Conservation (phyloP, 2,888 invertebrate species). For the Lepas anatifera region DNA sequence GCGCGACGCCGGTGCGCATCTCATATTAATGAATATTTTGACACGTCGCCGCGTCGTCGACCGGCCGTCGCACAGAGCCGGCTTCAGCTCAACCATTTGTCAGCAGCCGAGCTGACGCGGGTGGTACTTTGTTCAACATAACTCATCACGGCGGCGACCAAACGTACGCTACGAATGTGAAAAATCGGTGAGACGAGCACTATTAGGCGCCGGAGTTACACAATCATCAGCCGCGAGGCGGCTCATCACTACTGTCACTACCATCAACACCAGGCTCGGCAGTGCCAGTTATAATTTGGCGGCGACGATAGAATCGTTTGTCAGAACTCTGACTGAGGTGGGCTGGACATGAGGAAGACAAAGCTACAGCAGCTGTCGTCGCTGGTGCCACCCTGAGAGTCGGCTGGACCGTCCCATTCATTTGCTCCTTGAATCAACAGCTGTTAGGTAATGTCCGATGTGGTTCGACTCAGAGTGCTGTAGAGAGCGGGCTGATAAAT, state of each 20-base stretch:
- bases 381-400: too few species aligned
- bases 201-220: background rate
- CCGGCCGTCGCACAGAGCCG: background rate
- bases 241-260: too few species aligned
- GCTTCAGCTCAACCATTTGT: background rate
- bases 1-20: background rate
- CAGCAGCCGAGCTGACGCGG: background rate
- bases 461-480: too few species aligned
- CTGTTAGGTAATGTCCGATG: too few species aligned
- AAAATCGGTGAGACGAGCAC: background rate
- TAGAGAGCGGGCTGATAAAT: too few species aligned
- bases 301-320: background rate
- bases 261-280: too few species aligned
- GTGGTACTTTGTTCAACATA: background rate
- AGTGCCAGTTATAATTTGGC: background rate
- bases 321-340: background rate
- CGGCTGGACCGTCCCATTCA: too few species aligned
- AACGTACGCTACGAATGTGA: background rate
- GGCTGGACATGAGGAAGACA: background rate
- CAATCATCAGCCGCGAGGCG: background rate
- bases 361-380: background rate
- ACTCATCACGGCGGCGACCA: background rate
- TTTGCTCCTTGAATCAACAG: too few species aligned
- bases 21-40: background rate
- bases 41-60: background rate